Conservation (phyloP, 2,113 vertebrate genomes). For the Nanorana parkeri region DNA sequence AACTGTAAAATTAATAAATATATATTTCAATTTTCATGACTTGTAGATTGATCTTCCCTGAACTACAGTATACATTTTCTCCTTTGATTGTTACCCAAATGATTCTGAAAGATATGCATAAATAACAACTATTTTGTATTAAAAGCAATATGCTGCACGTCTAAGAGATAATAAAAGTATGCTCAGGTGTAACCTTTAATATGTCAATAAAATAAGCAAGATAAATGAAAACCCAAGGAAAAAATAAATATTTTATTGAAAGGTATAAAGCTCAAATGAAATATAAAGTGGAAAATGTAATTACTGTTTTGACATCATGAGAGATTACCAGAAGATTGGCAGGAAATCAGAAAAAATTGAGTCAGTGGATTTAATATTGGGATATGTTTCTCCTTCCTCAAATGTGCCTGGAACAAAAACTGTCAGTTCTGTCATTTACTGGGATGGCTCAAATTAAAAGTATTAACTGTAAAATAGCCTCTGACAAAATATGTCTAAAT, state of each 20-base stretch:
- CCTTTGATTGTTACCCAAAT: not conserved
- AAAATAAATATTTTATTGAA: constrained; percentile 30
- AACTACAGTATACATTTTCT: constrained; percentile 11
- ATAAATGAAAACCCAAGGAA: constrained; percentile 15
- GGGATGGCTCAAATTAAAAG: not conserved
- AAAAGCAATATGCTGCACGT: constrained; percentile 11
- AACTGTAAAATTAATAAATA: not conserved
- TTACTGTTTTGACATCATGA: constrained; percentile 40
- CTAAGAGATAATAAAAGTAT: constrained; percentile 37
- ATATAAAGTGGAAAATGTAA: constrained; percentile 38
- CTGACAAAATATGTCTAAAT: not conserved
- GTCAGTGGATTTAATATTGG: not conserved
- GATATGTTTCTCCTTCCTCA: constrained; percentile 3
- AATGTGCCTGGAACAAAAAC: constrained; percentile 11
- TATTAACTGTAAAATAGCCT: not conserved
- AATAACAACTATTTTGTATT: constrained; percentile 26
- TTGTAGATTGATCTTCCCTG: not conserved
- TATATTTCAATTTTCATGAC: not conserved
- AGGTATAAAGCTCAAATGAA: constrained; percentile 29
- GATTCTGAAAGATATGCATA: constrained; percentile 22
- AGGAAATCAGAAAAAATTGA: constrained; percentile 20
- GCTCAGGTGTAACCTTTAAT: constrained; percentile 32
- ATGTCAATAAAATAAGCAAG: constrained; percentile 44
- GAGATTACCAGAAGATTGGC: constrained; percentile 6
- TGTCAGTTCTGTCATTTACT: not conserved